Percentiles rank a stretch among this genome's conserved stretches.
Evolutionary conservation across 2,113 vertebrate genomes (phyloP).

Genomic region (Myrmecobius fasciatus): DNA sequence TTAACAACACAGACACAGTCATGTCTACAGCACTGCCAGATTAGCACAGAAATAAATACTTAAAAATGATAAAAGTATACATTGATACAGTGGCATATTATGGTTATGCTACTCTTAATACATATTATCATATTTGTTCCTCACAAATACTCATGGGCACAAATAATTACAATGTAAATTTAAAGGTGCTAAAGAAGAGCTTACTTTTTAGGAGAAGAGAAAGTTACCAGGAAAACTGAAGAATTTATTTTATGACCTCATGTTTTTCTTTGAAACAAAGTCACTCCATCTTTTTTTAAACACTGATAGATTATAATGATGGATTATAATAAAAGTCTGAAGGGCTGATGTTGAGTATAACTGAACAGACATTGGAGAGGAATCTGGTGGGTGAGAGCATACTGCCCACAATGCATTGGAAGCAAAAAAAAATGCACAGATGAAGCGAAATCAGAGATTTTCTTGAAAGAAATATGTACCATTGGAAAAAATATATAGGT

Average conservation of each 20-base stretch:
- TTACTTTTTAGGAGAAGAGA: neutral
- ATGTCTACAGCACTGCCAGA: neutral
- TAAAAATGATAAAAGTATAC: neutral
- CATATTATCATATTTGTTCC: neutral
- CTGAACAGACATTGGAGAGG: neutral
- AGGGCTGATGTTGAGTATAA: neutral
- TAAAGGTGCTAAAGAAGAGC: neutral
- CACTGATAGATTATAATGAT: neutral
- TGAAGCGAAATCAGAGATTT: neutral
- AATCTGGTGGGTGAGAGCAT: neutral
- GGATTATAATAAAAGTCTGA: neutral
- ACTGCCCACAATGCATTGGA: neutral
- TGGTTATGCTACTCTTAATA: neutral
- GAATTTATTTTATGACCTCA: neutral
- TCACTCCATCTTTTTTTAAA: neutral
- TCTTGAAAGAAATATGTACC: neutral
- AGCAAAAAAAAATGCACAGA: neutral
- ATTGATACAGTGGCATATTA: neutral
- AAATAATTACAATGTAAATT: neutral
- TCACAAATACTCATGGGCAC: neutral
- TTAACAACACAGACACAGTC: neutral
- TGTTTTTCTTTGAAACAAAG: neutral
- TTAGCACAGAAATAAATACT: neutral
- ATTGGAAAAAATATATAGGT: neutral
- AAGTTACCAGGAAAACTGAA: neutral